These are phyloP conservation scores for Threskiornis aethiopicus DNA, from an alignment of 2,797 vertebrate species.

Conservation along the genomic window DNA sequence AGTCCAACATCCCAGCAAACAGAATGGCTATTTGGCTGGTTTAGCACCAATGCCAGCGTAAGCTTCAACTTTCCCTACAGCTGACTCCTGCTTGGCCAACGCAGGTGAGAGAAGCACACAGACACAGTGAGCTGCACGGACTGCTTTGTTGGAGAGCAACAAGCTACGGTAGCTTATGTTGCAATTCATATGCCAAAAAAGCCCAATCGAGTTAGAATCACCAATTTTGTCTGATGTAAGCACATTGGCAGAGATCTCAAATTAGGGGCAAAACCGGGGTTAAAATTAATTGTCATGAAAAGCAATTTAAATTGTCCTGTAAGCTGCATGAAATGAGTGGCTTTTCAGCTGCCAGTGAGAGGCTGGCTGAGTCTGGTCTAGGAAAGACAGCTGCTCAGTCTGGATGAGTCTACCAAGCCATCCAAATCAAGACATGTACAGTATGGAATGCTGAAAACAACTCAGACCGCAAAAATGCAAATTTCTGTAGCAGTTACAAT, in stretches of 20 bases:
- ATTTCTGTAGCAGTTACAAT: background rate
- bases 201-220: background rate
- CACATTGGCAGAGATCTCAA: background rate
- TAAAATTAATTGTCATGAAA: background rate
- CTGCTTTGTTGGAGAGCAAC: rapidly evolving
- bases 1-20: background rate
- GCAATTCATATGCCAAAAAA: background rate
- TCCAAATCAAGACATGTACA: background rate
- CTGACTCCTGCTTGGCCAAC: background rate
- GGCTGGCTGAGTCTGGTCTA: background rate
- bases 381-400: background rate
- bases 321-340: background rate
- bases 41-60: background rate
- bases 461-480: background rate
- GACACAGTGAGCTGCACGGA: background rate
- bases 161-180: background rate
- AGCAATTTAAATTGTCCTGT: background rate
- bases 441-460: background rate
- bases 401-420: background rate
- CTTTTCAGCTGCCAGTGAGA: background rate
- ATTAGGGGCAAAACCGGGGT: background rate
- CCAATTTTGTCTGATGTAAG: background rate
- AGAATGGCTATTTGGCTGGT: background rate
- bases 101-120: background rate
- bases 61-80: background rate